Conservation (phyloP, 1,140 invertebrate genomes). For the Calliphora vicina region DNA sequence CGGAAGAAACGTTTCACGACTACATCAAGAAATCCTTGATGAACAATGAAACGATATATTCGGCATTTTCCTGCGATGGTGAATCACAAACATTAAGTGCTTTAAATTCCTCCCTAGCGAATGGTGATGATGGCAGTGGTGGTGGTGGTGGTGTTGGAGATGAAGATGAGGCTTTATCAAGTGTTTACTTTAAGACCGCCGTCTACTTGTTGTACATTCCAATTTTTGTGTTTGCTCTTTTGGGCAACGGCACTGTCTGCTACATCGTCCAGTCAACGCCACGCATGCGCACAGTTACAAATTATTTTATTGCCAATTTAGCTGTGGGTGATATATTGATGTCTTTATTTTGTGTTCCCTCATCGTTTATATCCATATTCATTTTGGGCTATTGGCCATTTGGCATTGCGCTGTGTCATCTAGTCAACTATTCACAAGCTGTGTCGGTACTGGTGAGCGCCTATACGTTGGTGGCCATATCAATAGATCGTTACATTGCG, state of each 20-base stretch:
- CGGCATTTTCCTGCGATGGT: conserved; percentile 10
- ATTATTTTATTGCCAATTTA: conserved; percentile 87
- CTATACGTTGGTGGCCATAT: conserved; percentile 86
- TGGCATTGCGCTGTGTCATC: conserved; percentile 76
- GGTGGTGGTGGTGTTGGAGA: conserved; percentile 32
- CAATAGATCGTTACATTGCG: conserved; percentile 85
- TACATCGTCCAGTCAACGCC: conserved; percentile 80
- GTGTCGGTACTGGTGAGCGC: conserved; percentile 84
- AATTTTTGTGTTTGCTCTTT: conserved; percentile 77
- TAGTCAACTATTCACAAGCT: conserved; percentile 80
- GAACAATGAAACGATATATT: background rate
- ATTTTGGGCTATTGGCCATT: conserved; percentile 85
- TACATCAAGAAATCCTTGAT: background rate
- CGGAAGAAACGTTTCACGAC: background rate
- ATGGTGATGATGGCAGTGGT: background rate
- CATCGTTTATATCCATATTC: conserved; percentile 79
- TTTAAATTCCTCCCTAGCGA: background rate
- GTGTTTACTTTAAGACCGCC: conserved; percentile 68
- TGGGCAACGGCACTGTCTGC: conserved; percentile 84
- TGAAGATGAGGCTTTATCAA: conserved; percentile 51
- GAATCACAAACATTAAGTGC: background rate
- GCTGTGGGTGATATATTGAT: conserved; percentile 86
- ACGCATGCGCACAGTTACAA: conserved; percentile 86
- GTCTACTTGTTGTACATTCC: conserved; percentile 78
- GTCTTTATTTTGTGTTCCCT: conserved; percentile 86